phyloP scores from a whole-genome alignment of 1,140 invertebrate species.

The Pomacea maculata region DNA sequence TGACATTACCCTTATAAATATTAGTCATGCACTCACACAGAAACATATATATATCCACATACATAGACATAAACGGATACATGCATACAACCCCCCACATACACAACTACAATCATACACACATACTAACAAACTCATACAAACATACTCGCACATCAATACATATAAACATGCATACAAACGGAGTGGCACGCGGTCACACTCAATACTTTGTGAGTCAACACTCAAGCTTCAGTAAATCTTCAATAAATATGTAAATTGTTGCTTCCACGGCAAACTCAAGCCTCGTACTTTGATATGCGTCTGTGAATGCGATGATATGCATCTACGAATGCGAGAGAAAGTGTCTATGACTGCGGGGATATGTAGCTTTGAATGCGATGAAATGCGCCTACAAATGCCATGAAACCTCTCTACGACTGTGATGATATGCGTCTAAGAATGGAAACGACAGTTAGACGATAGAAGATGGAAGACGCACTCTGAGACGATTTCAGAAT shows the following conservation, averaged over 20 bases:
- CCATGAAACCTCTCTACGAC: too few species aligned
- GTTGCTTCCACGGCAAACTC: too few species aligned
- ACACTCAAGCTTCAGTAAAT: too few species aligned
- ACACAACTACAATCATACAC: conserved; percentile 13
- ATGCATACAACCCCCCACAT: conserved; percentile 6
- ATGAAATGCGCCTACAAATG: neutral
- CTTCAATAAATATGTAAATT: too few species aligned
- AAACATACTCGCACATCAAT: conserved; percentile 12
- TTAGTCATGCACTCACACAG: neutral
- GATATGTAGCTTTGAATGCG: neutral
- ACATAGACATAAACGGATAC: neutral
- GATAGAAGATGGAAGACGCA: too few species aligned
- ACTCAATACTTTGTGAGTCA: too few species aligned
- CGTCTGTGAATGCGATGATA: neutral
- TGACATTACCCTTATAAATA: too few species aligned
- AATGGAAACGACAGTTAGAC: too few species aligned
- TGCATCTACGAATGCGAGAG: neutral
- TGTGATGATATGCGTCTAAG: too few species aligned
- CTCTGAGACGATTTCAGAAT: too few species aligned
- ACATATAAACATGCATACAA: conserved; percentile 16
- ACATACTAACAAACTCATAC: conserved; percentile 15
- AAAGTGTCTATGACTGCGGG: neutral
- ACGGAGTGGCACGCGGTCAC: neutral
- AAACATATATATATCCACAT: neutral
- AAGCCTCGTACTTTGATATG: too few species aligned